Percentiles rank a stretch among this genome's conserved stretches.
These are phyloP conservation scores for Delphinapterus leucas DNA, from an alignment of 2,113 vertebrate species.

Conservation along the genomic window DNA sequence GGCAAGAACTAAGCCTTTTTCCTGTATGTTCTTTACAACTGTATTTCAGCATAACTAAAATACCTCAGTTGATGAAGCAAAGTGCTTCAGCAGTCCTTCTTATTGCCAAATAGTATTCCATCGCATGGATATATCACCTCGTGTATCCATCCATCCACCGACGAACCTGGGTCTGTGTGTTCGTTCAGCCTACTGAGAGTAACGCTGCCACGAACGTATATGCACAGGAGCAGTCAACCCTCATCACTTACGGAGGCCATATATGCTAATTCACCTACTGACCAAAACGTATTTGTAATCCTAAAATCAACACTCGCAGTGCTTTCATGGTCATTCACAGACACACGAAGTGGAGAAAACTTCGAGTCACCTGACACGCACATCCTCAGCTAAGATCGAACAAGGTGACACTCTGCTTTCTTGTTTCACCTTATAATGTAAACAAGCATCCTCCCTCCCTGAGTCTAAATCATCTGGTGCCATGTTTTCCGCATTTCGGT, in stretches of 20 bases:
- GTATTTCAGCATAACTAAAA: no score
- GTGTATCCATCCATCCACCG: rapidly evolving
- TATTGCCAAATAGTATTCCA: not conserved
- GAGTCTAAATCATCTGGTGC: rapidly evolving
- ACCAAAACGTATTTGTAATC: not conserved
- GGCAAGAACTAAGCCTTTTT: not conserved
- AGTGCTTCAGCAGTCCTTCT: not conserved
- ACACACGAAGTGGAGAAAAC: no score
- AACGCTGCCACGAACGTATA: rapidly evolving
- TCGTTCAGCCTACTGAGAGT: no score
- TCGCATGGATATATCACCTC: rapidly evolving
- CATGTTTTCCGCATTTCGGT: rapidly evolving
- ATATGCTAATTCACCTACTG: not conserved
- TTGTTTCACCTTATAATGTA: rapidly evolving
- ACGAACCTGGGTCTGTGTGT: rapidly evolving
- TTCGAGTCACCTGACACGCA: rapidly evolving
- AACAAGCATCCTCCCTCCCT: no score
- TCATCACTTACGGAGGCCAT: not conserved
- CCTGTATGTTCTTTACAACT: no score
- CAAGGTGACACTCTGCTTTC: not conserved
- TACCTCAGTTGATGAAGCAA: not conserved
- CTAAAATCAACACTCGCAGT: not conserved
- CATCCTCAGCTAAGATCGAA: rapidly evolving
- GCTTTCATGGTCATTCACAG: not conserved
- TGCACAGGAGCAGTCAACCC: not conserved